Conservation (phyloP, 2,797 vertebrate species). For the Poeciliopsis infans region DNA sequence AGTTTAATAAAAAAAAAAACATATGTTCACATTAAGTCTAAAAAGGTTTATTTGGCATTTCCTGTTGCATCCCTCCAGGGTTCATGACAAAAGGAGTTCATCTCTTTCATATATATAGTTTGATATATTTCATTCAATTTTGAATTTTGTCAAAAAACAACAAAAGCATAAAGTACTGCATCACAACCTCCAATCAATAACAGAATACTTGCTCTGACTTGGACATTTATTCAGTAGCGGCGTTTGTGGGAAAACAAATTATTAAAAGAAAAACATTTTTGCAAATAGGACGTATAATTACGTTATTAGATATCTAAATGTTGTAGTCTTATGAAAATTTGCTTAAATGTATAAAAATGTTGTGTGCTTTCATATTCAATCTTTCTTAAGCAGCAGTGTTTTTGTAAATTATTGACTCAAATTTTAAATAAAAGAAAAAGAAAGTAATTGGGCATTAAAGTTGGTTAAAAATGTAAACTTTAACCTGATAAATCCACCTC, state of each 20-base stretch:
- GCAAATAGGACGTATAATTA: neutral
- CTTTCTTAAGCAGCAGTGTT: neutral
- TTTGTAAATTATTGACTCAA: neutral
- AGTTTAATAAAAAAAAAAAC: neutral
- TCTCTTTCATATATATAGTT: neutral
- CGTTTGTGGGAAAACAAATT: neutral
- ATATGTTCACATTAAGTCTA: constrained; percentile 28
- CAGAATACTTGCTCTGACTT: neutral
- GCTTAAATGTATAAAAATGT: neutral
- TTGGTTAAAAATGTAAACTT: neutral
- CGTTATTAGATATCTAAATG: neutral
- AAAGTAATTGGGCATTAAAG: neutral
- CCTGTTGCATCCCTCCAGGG: constrained; percentile 60
- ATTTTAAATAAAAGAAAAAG: neutral
- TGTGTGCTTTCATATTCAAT: neutral
- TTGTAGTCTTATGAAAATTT: neutral
- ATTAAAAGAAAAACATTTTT: neutral
- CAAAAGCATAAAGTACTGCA: neutral
- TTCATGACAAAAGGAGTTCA: constrained; percentile 24
- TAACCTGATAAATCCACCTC: neutral
- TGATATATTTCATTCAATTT: neutral
- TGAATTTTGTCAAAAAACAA: neutral
- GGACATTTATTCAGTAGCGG: neutral
- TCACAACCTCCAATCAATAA: neutral
- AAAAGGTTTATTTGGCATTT: constrained; percentile 53